Percentiles rank a stretch among this genome's conserved stretches.
Conservation (phyloP, 2,797 vertebrate species). For the Chelon labrosus region DNA sequence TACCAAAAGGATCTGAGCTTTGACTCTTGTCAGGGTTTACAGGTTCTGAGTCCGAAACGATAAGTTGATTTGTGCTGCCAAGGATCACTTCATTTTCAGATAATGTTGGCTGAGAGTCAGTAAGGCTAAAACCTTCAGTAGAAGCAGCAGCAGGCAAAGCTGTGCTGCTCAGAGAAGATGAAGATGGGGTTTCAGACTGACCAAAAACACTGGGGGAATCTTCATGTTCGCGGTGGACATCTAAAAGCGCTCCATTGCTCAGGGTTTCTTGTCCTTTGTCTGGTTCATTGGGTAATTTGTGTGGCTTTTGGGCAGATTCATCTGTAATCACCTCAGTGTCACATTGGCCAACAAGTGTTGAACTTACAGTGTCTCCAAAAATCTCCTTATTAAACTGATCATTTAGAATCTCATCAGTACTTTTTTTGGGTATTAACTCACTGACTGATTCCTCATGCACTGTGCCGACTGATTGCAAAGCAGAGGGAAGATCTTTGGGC, state of each 20-base stretch:
- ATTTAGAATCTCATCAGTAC: constrained; percentile 3
- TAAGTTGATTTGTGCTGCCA: background rate
- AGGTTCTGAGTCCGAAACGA: constrained; percentile 8
- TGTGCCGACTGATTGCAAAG: background rate
- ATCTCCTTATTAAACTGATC: constrained; percentile 28
- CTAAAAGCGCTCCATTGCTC: constrained; percentile 18
- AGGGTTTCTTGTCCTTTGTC: background rate
- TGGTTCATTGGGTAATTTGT: constrained; percentile 15
- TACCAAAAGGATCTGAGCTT: no score
- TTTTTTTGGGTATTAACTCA: constrained; percentile 19
- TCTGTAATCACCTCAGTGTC: constrained; percentile 27
- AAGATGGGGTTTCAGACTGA: constrained; percentile 8
- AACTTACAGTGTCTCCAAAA: constrained; percentile 30
- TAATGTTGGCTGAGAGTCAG: constrained; percentile 20
- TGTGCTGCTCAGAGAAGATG: constrained; percentile 25
- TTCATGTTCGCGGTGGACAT: constrained; percentile 28
- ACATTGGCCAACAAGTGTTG: constrained; percentile 13
- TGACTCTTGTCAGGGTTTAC: no score
- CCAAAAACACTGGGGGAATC: constrained; percentile 36
- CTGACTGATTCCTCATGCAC: constrained; percentile 4
- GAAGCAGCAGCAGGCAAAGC: constrained; percentile 24
- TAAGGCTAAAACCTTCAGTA: constrained; percentile 31
- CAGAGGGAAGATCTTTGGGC: constrained; percentile 12
- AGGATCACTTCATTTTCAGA: constrained; percentile 27
- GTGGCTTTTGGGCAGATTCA: constrained; percentile 2